Evolutionary conservation across 2,888 invertebrate genomes (phyloP), one percentile per base, ranked within the genome.

Genomic region (Gerris lacustris): DNA sequence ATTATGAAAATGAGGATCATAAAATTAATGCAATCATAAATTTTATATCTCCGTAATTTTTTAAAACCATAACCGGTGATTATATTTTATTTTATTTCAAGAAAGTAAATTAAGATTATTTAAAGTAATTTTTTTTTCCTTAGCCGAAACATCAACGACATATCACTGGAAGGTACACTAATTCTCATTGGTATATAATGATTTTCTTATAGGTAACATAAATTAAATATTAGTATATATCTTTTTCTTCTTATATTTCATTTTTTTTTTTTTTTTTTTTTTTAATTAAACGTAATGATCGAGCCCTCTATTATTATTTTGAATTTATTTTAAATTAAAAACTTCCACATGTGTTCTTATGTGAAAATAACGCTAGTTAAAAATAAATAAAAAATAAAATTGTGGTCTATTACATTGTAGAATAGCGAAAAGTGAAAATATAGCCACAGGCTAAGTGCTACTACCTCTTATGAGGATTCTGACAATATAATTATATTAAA

Each of bases 391-490:
- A 67, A 67, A 4, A 67, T 18, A 67, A 44, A 67, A 67, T 15
- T 67, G 31, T 67, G 31, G 45, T 67, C n/a, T 15, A 18, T 67
- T 44, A 44, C 15, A 44, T 7, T 67, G 45, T 55, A 68, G 7
- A 45, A 47, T 43, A 44, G 45, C 45, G n/a, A 55, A 45, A n/a
- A 18, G 63, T 31, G 47, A 18, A 66, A 66, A 66, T 31, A 66
- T n/a, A 66, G 69, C 63, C 55, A 31, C 67, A 18, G 43, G 71
- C 45, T 69, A 66, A 66, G 63, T 64, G 55, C 63, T 71, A 71
- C 72, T 71, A 71, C 73, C 68, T 44, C 44, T 68, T 45, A 47
- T 55, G 73, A 72, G 73, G 73, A 66, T 71, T 73, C 73, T 73
- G 73, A 73, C 73, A 73, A 73, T 73, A 73, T 73, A 73, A 71